A percentile compares a stretch with the other conserved stretches of the same genome.
These are phyloP conservation scores for Porites lutea DNA, from an alignment of 64 coral and sea anemone genomes.

Conservation along the genomic window DNA sequence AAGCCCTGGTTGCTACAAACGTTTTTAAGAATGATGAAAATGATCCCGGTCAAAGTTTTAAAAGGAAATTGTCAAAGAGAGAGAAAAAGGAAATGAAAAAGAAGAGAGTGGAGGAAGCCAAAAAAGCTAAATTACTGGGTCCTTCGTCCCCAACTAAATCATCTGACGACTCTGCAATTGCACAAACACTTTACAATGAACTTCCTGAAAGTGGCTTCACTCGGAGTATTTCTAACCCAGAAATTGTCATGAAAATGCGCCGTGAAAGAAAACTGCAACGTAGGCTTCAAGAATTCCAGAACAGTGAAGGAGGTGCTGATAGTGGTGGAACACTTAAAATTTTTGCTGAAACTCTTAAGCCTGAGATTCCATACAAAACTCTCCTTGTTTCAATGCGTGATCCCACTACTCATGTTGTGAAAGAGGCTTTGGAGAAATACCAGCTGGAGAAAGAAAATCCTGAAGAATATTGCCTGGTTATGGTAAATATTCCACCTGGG, in stretches of 20 bases:
- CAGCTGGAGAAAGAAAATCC: slow-evolving; percentile 88
- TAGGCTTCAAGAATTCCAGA: slow-evolving; percentile 85
- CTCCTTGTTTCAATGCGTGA: slow-evolving; percentile 90
- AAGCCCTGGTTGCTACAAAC: slow-evolving; percentile 78
- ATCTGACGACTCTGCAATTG: slow-evolving; percentile 85
- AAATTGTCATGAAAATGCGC: slow-evolving; percentile 92
- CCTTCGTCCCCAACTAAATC: slow-evolving; percentile 44
- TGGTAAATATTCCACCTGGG: slow-evolving; percentile 91
- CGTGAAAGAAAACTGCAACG: slow-evolving; percentile 90
- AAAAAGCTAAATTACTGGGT: slow-evolving; percentile 63
- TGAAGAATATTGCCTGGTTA: slow-evolving; percentile 94
- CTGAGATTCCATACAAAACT: slow-evolving; percentile 97
- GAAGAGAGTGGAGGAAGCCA: slow-evolving; percentile 80
- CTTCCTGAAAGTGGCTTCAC: slow-evolving; percentile 94
- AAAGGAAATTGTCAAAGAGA: slow-evolving; percentile 85
- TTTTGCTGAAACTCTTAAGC: slow-evolving; percentile 96
- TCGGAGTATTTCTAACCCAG: slow-evolving; percentile 95
- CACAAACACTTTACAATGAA: slow-evolving; percentile 88
- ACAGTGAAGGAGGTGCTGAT: slow-evolving; percentile 68
- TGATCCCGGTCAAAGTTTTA: slow-evolving; percentile 71
- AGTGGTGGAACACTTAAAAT: slow-evolving; percentile 97
- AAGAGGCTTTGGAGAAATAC: slow-evolving; percentile 97
- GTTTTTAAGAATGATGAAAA: slow-evolving; percentile 53
- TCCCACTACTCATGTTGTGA: slow-evolving; percentile 83
- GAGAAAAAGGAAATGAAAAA: slow-evolving; percentile 93